Percentiles rank a stretch among this genome's conserved stretches.
Evolutionary conservation across 2,888 invertebrate species (phyloP).

Genomic region (Helleia helle): DNA sequence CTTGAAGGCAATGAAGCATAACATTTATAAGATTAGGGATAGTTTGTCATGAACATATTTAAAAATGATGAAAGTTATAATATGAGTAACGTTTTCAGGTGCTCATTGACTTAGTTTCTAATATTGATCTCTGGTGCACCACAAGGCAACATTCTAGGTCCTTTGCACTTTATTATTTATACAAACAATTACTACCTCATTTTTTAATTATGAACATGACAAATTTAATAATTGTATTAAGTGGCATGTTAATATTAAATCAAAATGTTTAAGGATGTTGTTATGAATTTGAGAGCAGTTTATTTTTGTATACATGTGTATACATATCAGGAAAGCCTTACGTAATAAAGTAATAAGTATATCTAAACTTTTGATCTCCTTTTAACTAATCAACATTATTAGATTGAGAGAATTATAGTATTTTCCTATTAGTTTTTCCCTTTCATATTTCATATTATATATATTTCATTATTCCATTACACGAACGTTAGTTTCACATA

Average conservation of each 20-base stretch:
- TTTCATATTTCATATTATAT: neutral
- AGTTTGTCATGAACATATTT: constrained; percentile 23
- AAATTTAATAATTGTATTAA: constrained; percentile 13
- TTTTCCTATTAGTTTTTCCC: neutral
- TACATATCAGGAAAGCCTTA: constrained; percentile 69
- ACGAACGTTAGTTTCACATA: no score
- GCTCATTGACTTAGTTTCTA: neutral
- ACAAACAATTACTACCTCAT: neutral
- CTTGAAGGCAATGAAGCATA: constrained; percentile 39
- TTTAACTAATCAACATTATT: constrained; percentile 21
- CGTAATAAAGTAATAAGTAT: constrained; percentile 30
- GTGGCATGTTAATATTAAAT: constrained; percentile 13
- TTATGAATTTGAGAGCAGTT: constrained; percentile 52
- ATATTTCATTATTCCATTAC: no score
- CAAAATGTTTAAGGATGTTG: constrained; percentile 29
- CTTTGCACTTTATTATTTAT: neutral
- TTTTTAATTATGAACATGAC: constrained; percentile 10
- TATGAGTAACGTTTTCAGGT: no score
- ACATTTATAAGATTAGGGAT: constrained; percentile 18
- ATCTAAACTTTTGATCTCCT: constrained; percentile 27
- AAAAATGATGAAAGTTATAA: neutral
- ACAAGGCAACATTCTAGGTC: neutral
- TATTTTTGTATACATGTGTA: constrained; percentile 67
- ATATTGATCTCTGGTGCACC: no score
- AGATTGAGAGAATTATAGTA: constrained; percentile 12